Evolutionary conservation across 2,888 invertebrate genomes (phyloP).

Genomic region (Latrodectus elegans): DNA sequence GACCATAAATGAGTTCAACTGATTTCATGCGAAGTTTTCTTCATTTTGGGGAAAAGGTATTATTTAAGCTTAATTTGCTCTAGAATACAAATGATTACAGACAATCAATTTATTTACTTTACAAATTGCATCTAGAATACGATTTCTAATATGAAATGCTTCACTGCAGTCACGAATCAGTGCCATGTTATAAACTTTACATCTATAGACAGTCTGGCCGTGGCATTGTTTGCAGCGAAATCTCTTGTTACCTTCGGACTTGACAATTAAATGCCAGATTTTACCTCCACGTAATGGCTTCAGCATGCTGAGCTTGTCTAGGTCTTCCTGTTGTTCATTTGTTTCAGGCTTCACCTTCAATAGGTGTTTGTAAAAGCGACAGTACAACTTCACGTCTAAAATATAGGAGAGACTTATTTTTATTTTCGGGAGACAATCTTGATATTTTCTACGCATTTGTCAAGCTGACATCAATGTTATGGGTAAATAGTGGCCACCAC

Average conservation of each 20-base stretch:
- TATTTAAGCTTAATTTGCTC: too few relatives aligned
- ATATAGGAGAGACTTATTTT: background rate
- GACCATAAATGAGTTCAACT: too few relatives aligned
- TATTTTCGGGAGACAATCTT: background rate
- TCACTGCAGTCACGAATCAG: too few relatives aligned
- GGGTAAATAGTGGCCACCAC: background rate
- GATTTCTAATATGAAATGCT: too few relatives aligned
- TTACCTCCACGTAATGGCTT: background rate
- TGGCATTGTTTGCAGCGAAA: background rate
- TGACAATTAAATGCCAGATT: background rate
- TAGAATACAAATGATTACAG: too few relatives aligned
- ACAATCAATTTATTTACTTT: too few relatives aligned
- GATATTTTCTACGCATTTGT: background rate
- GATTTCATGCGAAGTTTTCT: too few relatives aligned
- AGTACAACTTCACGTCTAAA: background rate
- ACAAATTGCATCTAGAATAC: too few relatives aligned
- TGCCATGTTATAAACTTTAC: too few relatives aligned
- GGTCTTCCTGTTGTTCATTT: background rate
- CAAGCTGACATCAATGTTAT: too few relatives aligned
- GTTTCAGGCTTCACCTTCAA: background rate
- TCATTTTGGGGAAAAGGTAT: too few relatives aligned
- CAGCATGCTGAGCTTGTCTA: background rate
- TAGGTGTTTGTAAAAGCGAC: background rate
- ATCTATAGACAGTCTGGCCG: background rate
- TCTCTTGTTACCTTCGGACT: background rate